These are phyloP conservation scores for Autographa gamma DNA, from an alignment of 2,888 invertebrate genomes.

Conservation along the genomic window DNA sequence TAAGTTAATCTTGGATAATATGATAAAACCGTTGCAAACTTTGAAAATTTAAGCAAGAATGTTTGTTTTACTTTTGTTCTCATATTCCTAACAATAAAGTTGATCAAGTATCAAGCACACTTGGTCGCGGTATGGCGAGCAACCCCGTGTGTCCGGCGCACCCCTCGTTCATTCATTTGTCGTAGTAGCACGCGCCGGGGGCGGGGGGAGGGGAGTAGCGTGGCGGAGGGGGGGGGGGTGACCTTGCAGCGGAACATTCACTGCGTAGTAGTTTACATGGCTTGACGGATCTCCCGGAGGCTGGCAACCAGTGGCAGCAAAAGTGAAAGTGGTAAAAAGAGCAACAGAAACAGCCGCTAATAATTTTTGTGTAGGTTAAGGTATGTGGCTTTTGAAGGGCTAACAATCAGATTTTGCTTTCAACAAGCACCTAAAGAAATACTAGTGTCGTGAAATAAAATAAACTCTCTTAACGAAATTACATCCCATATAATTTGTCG, in stretches of 20 bases:
- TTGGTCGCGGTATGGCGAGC: conserved; percentile 34
- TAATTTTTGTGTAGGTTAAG: no score
- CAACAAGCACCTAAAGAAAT: no score
- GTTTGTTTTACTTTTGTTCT: not conserved
- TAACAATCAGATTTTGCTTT: no score
- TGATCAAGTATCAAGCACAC: conserved; percentile 63
- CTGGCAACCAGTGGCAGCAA: conserved; percentile 28
- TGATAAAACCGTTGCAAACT: no score
- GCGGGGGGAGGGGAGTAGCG: conserved; percentile 27
- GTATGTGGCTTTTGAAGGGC: no score
- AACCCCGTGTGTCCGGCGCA: conserved; percentile 70
- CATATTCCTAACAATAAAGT: not conserved
- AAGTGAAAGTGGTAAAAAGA: not conserved
- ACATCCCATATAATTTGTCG: conserved; percentile 12
- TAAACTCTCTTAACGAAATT: conserved; percentile 13
- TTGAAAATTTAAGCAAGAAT: no score
- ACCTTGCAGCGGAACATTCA: conserved; percentile 49
- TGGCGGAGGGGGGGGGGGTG: conserved; percentile 43
- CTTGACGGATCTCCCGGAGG: conserved; percentile 22
- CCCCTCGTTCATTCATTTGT: conserved; percentile 83
- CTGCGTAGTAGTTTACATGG: conserved; percentile 38
- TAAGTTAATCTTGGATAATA: no score
- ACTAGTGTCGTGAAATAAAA: not conserved
- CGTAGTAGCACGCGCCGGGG: conserved; percentile 39
- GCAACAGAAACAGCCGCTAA: not conserved